Conservation (phyloP, 1,140 invertebrate genomes). For the Ceratina australensis region DNA sequence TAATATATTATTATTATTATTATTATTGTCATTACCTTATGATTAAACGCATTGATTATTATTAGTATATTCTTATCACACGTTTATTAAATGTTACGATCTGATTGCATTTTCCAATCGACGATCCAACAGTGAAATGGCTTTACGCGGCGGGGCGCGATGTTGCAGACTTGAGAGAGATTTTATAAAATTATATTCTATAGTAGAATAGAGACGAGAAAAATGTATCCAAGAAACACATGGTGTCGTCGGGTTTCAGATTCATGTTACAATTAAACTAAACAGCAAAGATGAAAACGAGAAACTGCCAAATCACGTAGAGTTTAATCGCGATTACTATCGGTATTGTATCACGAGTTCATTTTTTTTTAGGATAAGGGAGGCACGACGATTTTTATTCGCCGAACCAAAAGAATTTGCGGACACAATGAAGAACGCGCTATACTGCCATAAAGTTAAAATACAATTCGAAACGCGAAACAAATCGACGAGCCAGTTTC, state of each 20-base stretch:
- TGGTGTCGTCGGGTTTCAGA: constrained; percentile 41
- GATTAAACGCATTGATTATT: constrained; percentile 18
- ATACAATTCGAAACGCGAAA: not conserved
- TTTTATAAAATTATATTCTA: constrained; percentile 65
- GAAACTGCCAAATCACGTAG: constrained; percentile 57
- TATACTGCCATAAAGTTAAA: constrained; percentile 35
- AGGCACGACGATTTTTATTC: constrained; percentile 14
- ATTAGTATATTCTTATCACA: constrained; percentile 37
- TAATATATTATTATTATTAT: constrained; percentile 69
- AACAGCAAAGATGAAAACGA: constrained; percentile 11
- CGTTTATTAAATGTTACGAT: constrained; percentile 61
- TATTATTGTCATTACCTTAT: constrained; percentile 50
- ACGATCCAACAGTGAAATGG: constrained; percentile 44
- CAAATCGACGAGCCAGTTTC: constrained; percentile 11
- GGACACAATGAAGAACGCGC: not conserved
- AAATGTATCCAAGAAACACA: constrained; percentile 29
- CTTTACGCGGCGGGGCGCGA: constrained; percentile 42
- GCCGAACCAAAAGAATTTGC: constrained; percentile 15
- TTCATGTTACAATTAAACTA: constrained; percentile 16
- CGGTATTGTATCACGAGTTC: constrained; percentile 30
- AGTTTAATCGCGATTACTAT: constrained; percentile 30
- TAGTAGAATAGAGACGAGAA: constrained; percentile 39
- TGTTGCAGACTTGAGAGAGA: constrained; percentile 61
- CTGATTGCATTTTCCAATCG: constrained; percentile 44
- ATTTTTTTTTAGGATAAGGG: constrained; percentile 25